Evolutionary conservation across 2,113 vertebrate species (phyloP).

Genomic region (Lampris megalopsis): DNA sequence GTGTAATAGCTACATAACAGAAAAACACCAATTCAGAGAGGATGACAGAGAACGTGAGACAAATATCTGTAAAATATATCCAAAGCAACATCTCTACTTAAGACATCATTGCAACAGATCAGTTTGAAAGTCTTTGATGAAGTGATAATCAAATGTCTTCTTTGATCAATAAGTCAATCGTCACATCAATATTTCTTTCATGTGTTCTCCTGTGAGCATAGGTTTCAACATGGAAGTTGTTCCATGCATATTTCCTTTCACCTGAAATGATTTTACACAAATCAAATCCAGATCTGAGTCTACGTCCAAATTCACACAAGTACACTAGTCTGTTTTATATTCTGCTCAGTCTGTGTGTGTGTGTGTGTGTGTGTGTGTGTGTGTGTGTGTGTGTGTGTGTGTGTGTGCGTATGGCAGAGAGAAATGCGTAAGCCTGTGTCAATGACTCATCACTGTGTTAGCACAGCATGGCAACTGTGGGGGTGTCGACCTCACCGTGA

Average conservation of each 20-base stretch:
- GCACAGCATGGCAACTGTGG: constrained; percentile 80
- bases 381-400: constrained; percentile 42
- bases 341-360: constrained; percentile 45
- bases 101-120: neutral
- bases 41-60: neutral
- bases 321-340: constrained; percentile 45
- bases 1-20: neutral
- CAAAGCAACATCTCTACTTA: too few species aligned
- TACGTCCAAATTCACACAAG: constrained; percentile 4
- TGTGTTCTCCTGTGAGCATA: neutral
- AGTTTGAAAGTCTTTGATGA: neutral
- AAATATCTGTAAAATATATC: neutral
- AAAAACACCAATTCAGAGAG: neutral
- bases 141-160: too few species aligned
- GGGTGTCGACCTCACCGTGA: constrained; percentile 81
- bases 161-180: neutral
- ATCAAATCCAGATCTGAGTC: neutral
- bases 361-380: constrained; percentile 59
- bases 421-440: constrained; percentile 77
- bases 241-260: neutral
- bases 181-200: neutral
- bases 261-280: neutral
- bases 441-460: constrained; percentile 84
- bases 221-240: too few species aligned
- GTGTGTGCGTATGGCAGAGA: constrained; percentile 64